Percentiles rank a stretch among this genome's conserved stretches.
These are phyloP conservation scores for Piscicola geometra DNA, from an alignment of 2,888 invertebrate species.

Conservation along the genomic window DNA sequence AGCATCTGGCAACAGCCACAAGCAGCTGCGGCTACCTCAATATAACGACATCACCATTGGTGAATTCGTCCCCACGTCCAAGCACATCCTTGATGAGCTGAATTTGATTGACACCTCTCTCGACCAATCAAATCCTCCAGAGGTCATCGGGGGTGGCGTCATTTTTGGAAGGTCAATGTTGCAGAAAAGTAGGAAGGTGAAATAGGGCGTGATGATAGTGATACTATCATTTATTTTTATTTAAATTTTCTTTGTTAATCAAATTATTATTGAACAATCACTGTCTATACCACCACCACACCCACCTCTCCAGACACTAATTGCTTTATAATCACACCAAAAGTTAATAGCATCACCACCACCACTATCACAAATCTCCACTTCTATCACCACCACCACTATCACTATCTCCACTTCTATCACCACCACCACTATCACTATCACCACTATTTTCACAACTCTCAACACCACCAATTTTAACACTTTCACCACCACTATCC, in stretches of 20 bases:
- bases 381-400: no score
- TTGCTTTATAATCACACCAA: no score
- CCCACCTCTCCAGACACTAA: no score
- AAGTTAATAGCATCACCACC: no score
- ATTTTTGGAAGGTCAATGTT: conserved; percentile 10
- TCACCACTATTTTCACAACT: no score
- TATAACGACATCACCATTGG: conserved; percentile 26
- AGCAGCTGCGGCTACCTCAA: neutral
- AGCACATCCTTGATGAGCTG: conserved; percentile 19
- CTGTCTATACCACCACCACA: no score
- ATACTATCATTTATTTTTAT: neutral
- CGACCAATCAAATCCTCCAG: neutral
- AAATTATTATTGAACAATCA: no score
- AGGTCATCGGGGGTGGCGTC: conserved; percentile 23
- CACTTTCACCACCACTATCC: no score
- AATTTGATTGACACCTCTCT: neutral
- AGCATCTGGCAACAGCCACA: neutral
- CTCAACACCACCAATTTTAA: no score
- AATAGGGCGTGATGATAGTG: neutral
- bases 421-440: no score
- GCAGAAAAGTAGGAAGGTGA: conserved; percentile 1
- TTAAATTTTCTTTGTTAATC: neutral
- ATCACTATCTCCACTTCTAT: no score
- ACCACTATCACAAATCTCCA: no score
- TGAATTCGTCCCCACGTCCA: conserved; percentile 26